Evolutionary conservation across 1,140 invertebrate genomes (phyloP), one percentile per base, ranked within the genome.

Genomic region (Drosophila nikananu): DNA sequence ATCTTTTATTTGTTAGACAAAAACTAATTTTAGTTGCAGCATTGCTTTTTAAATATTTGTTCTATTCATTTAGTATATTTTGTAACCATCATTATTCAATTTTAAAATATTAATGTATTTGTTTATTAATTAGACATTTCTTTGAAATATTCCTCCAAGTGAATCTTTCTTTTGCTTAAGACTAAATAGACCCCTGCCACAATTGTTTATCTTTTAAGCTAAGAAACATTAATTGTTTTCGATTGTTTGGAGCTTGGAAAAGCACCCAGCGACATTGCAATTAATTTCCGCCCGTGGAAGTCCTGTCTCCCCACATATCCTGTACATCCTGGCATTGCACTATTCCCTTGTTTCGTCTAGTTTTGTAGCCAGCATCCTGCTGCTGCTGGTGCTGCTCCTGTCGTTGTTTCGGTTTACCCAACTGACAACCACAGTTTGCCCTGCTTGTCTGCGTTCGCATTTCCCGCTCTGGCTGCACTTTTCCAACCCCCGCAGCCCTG

Each of bases 361-460:
- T 55, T 39, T 8, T 6, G 27, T 19, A 27, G 25, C 32, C 52
- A 23, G 52, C 49, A 63, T 63, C 60, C 32, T 23, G 52, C 44
- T 54, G 4, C 39, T 55, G 32, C 44, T 27, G 27, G 3, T 12
- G 32, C 41, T 73, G 63, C 64, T 63, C 30, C 37, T 74, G 71
- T 61, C 62, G 46, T 68, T 80, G 59, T 81, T 64, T 70, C 35
- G 70, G 57, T 71, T 81, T 77, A 67, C 75, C 67, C 55, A 74
- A 61, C 80, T 82, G 80, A 68, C 78, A 86, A 70, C 83, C 83
- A 71, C 83, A 86, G 83, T 75, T 66, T 54, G 49, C 57, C 64
- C 37, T 57, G 54, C 46, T 46, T 55, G 21, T 39, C 51, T 48
- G 32, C 76, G 9, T 17, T 52, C 15, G 27, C 27, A 32, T 17